Conservation (phyloP, 2,797 vertebrate genomes). For the Pangasius mekongensis region DNA sequence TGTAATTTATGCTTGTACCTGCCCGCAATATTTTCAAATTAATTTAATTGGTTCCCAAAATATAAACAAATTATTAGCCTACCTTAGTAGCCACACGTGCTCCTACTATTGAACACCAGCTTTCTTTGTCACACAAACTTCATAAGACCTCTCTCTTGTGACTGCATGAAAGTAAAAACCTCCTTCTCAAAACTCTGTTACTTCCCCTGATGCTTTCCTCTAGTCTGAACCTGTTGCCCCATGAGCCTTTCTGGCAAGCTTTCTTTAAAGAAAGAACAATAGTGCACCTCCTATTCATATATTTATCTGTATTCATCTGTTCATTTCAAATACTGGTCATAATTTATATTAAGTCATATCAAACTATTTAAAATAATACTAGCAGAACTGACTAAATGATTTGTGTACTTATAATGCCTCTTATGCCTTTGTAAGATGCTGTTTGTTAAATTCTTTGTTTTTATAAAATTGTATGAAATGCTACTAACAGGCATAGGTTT, state of each 20-base stretch:
- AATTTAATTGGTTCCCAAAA: not conserved
- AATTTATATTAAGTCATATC: not conserved
- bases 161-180: not conserved
- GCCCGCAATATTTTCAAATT: not conserved
- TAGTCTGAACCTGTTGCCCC: not conserved
- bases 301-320: not conserved
- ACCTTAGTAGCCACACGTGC: not conserved
- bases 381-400: not conserved
- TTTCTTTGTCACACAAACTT: not conserved
- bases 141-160: not conserved
- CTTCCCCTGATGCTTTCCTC: not conserved
- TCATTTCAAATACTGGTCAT: not conserved
- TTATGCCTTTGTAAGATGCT: not conserved
- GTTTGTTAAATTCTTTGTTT: conserved; percentile 10
- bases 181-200: not conserved
- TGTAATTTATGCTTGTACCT: not conserved
- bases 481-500: conserved; percentile 20
- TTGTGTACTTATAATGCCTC: not conserved
- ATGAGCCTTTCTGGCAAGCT: not conserved
- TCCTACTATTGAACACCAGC: not conserved
- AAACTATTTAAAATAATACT: not conserved
- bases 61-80: not conserved
- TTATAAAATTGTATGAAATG: not conserved
- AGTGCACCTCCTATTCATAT: not conserved
- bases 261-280: not conserved